These are phyloP conservation scores for Leptocoma aspasia DNA, from an alignment of 2,113 vertebrate genomes.

Conservation along the genomic window DNA sequence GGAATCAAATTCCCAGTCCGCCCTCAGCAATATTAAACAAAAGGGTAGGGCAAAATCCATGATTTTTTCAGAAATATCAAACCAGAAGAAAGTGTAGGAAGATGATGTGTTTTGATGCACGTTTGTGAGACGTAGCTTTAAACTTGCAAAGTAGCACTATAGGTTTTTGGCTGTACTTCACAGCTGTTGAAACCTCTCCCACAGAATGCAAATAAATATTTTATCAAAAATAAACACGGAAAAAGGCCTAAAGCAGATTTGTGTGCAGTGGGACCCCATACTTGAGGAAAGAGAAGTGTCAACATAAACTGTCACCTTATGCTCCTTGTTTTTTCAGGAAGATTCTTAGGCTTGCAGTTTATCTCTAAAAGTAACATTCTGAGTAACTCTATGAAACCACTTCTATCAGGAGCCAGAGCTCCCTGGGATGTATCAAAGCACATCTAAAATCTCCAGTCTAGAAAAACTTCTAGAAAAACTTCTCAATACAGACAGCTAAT, in stretches of 20 bases:
- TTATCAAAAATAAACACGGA: not conserved
- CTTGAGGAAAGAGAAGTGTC: not conserved
- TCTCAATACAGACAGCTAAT: not conserved
- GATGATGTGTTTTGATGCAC: not conserved
- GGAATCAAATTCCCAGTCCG: not conserved
- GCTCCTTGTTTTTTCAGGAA: not conserved
- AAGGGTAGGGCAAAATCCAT: not conserved
- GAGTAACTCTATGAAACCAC: not conserved
- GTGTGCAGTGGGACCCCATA: not conserved
- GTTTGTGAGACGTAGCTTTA: not conserved
- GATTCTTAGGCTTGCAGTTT: not conserved
- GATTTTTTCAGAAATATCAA: not conserved
- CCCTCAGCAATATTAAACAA: not conserved
- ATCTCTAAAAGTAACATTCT: not conserved
- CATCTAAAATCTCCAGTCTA: not conserved
- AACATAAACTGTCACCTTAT: not conserved
- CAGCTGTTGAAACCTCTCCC: constrained; percentile 3
- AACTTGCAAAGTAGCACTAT: not conserved
- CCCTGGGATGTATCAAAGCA: not conserved
- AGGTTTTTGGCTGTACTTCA: not conserved
- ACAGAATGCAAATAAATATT: constrained; percentile 18
- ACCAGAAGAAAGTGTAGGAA: not conserved
- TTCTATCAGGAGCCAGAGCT: not conserved
- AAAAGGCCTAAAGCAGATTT: not conserved
- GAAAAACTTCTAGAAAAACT: not conserved